phyloP scores from a whole-genome alignment of 2,888 invertebrate genomes.

The Drosophila seclusa region DNA sequence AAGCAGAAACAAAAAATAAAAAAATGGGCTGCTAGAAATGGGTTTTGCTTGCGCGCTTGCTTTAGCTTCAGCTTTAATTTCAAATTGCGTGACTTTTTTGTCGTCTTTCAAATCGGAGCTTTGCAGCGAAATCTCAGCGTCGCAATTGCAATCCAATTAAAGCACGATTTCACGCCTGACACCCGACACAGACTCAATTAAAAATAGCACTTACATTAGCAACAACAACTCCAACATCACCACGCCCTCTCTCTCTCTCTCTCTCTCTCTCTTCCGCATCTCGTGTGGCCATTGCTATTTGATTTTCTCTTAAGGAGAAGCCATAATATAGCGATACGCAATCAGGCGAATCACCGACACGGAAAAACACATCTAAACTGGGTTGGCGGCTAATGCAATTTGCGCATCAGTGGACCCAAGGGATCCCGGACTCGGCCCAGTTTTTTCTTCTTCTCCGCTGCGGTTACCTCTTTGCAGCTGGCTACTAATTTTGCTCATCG shows the following conservation, averaged over 20 bases:
- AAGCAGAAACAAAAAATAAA: background rate
- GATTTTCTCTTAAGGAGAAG: constrained; percentile 34
- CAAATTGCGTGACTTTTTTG: constrained; percentile 21
- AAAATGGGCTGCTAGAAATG: constrained; percentile 13
- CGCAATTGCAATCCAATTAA: constrained; percentile 66
- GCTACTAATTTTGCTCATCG: constrained; percentile 4
- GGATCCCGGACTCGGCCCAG: background rate
- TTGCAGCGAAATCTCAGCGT: constrained; percentile 41
- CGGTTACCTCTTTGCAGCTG: constrained; percentile 34
- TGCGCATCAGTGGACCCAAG: constrained; percentile 47
- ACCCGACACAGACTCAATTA: constrained; percentile 56
- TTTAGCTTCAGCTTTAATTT: constrained; percentile 28
- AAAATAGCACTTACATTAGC: constrained; percentile 39
- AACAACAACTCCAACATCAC: constrained; percentile 13
- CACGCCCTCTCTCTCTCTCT: too few relatives aligned
- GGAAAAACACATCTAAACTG: constrained; percentile 24
- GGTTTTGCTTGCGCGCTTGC: constrained; percentile 11
- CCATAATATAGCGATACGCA: constrained; percentile 64
- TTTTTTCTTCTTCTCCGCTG: background rate
- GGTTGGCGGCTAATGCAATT: constrained; percentile 63
- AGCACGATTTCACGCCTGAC: constrained; percentile 26
- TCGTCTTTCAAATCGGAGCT: constrained; percentile 38
- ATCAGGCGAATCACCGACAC: constrained; percentile 42
- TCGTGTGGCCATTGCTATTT: constrained; percentile 6
- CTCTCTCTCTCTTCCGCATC: background rate